phyloP scores from a whole-genome alignment of 2,113 vertebrate genomes.

The Panurus biarmicus region DNA sequence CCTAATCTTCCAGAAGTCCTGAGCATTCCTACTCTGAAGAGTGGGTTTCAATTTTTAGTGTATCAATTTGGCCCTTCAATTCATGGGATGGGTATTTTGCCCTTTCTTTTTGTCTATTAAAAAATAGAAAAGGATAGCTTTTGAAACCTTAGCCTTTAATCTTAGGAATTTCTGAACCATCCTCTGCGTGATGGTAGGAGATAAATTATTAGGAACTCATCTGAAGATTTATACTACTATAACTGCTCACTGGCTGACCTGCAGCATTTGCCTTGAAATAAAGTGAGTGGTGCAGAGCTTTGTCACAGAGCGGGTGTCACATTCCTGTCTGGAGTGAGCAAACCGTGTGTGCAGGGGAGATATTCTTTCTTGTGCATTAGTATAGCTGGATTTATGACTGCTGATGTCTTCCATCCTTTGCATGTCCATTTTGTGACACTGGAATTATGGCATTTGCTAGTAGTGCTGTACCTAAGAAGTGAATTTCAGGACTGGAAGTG shows the following conservation, averaged over 20 bases:
- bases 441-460: neutral
- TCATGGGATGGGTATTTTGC: neutral
- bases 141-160: neutral
- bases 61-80: neutral
- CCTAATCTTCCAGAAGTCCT: neutral
- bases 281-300: neutral
- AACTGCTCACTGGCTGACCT: neutral
- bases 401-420: neutral
- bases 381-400: neutral
- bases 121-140: neutral
- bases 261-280: neutral
- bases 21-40: neutral
- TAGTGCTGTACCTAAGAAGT: neutral
- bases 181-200: neutral
- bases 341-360: neutral
- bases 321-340: neutral
- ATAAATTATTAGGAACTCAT: neutral
- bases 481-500: neutral
- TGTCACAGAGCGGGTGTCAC: neutral
- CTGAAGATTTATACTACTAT: neutral
- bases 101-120: neutral
- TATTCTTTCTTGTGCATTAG: neutral
- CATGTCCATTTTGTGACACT: neutral
- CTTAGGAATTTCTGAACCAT: neutral
- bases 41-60: neutral